A percentile compares a stretch with the other conserved stretches of the same genome.
Conservation (phyloP, 1,140 invertebrate genomes). For the Harlomillsia oculata region DNA sequence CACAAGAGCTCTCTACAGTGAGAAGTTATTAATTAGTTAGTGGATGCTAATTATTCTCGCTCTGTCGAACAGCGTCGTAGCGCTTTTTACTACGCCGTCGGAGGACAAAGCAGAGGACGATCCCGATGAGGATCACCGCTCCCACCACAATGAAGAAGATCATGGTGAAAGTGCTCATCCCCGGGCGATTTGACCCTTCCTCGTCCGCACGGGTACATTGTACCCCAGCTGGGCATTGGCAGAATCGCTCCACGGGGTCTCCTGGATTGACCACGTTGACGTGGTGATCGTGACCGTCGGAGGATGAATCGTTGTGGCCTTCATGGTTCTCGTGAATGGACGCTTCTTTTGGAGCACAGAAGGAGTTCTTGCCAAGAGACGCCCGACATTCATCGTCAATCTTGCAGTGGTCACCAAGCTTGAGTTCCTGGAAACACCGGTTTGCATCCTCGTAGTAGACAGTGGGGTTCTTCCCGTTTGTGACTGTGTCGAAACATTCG, state of each 20-base stretch:
- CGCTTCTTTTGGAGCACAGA: too few relatives aligned
- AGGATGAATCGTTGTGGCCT: too few relatives aligned
- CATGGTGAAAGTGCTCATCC: not conserved
- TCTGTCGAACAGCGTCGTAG: not conserved
- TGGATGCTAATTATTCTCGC: too few relatives aligned
- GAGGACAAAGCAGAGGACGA: constrained; percentile 3
- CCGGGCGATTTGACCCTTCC: not conserved
- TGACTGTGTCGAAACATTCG: not conserved
- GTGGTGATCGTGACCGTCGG: too few relatives aligned
- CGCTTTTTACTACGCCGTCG: not conserved
- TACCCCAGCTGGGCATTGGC: not conserved
- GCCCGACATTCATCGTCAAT: constrained; percentile 2
- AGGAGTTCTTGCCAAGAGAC: not conserved
- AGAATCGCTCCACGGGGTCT: not conserved
- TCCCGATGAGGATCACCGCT: not conserved
- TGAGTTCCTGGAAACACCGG: not conserved
- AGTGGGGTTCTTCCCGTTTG: not conserved
- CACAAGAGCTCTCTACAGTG: too few relatives aligned
- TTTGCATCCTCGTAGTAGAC: not conserved
- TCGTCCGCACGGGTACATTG: not conserved
- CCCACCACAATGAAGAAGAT: constrained; percentile 2
- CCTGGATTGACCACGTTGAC: not conserved
- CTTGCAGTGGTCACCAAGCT: not conserved
- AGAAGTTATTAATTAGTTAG: too few relatives aligned
- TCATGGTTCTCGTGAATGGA: too few relatives aligned